These are phyloP conservation scores for Selenia dentaria DNA, from an alignment of 2,888 invertebrate genomes.

Conservation along the genomic window DNA sequence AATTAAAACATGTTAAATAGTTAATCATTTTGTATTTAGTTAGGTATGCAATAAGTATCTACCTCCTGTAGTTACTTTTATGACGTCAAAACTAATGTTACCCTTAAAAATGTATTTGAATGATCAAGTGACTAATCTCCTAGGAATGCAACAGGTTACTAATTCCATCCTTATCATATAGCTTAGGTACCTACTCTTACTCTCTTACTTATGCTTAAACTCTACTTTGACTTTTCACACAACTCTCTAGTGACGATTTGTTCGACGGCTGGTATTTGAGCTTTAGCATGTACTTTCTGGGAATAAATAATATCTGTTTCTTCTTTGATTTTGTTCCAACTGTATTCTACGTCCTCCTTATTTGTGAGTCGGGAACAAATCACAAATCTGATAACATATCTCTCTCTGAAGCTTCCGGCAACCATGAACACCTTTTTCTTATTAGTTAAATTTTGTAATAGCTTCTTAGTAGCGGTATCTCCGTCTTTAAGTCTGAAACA, in stretches of 20 bases:
- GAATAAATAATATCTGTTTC: slow-evolving; percentile 72
- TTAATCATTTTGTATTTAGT: too few species aligned
- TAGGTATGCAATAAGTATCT: too few species aligned
- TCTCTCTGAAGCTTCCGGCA: slow-evolving; percentile 88
- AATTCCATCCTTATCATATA: too few species aligned
- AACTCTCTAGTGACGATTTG: slow-evolving; percentile 52
- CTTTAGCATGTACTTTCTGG: slow-evolving; percentile 53
- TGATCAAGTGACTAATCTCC: too few species aligned
- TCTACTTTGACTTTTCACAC: slow-evolving; percentile 68
- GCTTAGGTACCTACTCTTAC: too few species aligned
- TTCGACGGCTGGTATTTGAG: slow-evolving; percentile 59
- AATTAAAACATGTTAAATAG: too few species aligned
- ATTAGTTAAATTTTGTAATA: slow-evolving; percentile 89
- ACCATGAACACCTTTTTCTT: slow-evolving; percentile 93
- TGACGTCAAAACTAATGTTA: too few species aligned
- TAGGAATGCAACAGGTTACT: too few species aligned
- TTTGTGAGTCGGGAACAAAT: slow-evolving; percentile 90
- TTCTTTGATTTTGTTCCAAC: slow-evolving; percentile 87
- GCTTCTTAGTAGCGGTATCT: slow-evolving; percentile 87
- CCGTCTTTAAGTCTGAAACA: slow-evolving; percentile 94
- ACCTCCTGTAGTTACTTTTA: too few species aligned
- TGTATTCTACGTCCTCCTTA: slow-evolving; percentile 89
- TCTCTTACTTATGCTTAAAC: neutral
- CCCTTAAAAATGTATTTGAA: too few species aligned
- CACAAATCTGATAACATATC: slow-evolving; percentile 91